These are phyloP conservation scores for Seriola aureovittata DNA, from an alignment of 2,113 vertebrate genomes.

Conservation along the genomic window DNA sequence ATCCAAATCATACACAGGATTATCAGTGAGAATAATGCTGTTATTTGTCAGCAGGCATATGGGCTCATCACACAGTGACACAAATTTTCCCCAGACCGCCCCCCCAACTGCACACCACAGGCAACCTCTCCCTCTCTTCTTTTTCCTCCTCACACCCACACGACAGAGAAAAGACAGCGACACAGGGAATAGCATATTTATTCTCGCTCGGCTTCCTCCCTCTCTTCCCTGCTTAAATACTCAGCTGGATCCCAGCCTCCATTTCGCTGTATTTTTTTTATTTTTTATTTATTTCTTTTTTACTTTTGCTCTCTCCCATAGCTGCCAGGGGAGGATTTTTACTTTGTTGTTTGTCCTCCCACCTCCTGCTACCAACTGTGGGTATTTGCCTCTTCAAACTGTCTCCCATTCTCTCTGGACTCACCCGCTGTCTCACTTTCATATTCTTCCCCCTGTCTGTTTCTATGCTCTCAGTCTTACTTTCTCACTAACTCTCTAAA, in stretches of 20 bases:
- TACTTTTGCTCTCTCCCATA: slow-evolving; percentile 44
- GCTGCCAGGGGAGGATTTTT: slow-evolving; percentile 48
- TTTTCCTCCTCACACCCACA: slow-evolving; percentile 52
- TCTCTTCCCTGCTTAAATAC: slow-evolving; percentile 54
- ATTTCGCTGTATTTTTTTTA: slow-evolving; percentile 30
- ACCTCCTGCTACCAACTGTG: slow-evolving; percentile 62
- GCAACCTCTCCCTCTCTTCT: slow-evolving; percentile 4
- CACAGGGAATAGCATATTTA: slow-evolving; percentile 51
- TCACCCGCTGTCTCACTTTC: slow-evolving; percentile 25
- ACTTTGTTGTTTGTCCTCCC: slow-evolving; percentile 68
- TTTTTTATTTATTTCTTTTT: slow-evolving; percentile 5
- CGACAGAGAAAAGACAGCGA: slow-evolving; percentile 37
- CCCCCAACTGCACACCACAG: slow-evolving; percentile 28
- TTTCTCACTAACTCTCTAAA: not conserved
- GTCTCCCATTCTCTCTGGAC: slow-evolving; percentile 58
- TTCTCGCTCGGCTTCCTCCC: slow-evolving; percentile 56
- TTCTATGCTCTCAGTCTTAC: not conserved
- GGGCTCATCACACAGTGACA: slow-evolving; percentile 25
- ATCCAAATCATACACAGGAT: not conserved
- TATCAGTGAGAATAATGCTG: slow-evolving; percentile 21
- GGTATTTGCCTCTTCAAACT: slow-evolving; percentile 70
- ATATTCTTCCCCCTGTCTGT: not conserved
- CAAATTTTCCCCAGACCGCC: slow-evolving; percentile 29
- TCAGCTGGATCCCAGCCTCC: slow-evolving; percentile 55
- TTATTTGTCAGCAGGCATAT: slow-evolving; percentile 20